Evolutionary conservation across 2,797 vertebrate genomes (phyloP).

Genomic region (Caiman crocodilus): DNA sequence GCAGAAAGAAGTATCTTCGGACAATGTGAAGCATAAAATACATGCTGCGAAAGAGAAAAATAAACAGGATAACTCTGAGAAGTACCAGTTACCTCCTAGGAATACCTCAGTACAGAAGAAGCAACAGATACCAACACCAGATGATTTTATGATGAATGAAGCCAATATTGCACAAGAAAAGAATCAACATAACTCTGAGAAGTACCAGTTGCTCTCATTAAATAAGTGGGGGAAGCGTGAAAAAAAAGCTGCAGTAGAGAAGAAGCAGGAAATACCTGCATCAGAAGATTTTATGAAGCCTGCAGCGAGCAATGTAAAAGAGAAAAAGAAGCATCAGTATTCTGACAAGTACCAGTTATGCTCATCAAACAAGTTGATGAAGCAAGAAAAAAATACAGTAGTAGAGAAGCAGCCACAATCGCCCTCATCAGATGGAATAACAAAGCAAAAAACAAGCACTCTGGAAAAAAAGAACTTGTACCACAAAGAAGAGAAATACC

Average conservation of each 20-base stretch:
- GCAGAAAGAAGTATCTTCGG: neutral
- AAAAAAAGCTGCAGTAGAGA: neutral
- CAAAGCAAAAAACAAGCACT: fast-evolving
- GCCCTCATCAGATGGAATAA: neutral
- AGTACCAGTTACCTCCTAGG: neutral
- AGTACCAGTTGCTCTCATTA: neutral
- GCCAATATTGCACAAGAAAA: neutral
- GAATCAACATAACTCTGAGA: neutral
- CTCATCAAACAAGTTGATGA: neutral
- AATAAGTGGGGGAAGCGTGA: neutral
- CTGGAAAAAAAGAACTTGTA: neutral
- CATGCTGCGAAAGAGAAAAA: neutral
- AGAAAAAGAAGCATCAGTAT: neutral
- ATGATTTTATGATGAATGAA: fast-evolving
- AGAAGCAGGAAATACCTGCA: neutral
- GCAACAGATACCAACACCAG: neutral
- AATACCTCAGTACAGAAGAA: neutral
- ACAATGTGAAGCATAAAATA: slow-evolving; percentile 12
- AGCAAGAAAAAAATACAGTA: neutral
- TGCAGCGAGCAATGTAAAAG: neutral
- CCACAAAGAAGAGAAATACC: slow-evolving; percentile 25
- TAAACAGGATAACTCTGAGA: neutral
- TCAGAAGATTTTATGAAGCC: neutral
- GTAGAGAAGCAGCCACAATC: neutral
- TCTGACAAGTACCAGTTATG: neutral